Conservation (phyloP, 2,113 vertebrate genomes). For the Pachypanchax playfairii region DNA sequence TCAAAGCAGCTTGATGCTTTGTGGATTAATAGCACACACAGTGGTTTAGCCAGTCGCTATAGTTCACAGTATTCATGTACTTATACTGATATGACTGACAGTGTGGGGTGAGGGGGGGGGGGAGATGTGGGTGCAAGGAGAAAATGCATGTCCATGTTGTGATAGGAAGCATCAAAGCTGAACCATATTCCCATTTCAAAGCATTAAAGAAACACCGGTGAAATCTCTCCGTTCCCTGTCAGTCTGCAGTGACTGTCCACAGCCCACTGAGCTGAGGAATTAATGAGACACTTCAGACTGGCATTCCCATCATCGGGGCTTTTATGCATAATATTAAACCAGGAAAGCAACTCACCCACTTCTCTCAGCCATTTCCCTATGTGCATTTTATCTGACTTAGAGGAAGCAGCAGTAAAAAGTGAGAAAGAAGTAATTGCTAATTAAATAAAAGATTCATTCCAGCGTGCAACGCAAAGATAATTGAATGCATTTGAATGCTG, state of each 20-base stretch:
- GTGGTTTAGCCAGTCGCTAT: constrained; percentile 51
- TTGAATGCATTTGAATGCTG: constrained; percentile 56
- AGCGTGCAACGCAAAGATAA: constrained; percentile 50
- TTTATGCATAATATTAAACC: constrained; percentile 67
- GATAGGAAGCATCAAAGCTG: constrained; percentile 60
- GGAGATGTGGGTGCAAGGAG: not conserved
- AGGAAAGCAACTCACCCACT: constrained; percentile 46
- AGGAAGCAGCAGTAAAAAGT: constrained; percentile 28
- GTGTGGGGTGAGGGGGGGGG: constrained; percentile 27
- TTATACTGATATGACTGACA: constrained; percentile 36
- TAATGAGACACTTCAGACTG: constrained; percentile 73
- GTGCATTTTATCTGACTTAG: constrained; percentile 35
- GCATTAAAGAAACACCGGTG: constrained; percentile 45
- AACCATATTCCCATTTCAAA: constrained; percentile 61
- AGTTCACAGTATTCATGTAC: constrained; percentile 58
- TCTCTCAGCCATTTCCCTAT: constrained; percentile 31
- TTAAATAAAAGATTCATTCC: constrained; percentile 63
- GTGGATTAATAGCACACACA: constrained; percentile 20
- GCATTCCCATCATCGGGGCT: constrained; percentile 35
- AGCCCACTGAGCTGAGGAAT: constrained; percentile 74
- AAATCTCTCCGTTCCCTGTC: constrained; percentile 65
- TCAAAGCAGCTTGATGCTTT: constrained; percentile 39
- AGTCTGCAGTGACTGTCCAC: constrained; percentile 66
- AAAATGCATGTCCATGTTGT: constrained; percentile 52
- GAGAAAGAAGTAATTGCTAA: constrained; percentile 31